Conservation (phyloP, 2,113 vertebrate species). For the Psittacula cyanocephala region DNA sequence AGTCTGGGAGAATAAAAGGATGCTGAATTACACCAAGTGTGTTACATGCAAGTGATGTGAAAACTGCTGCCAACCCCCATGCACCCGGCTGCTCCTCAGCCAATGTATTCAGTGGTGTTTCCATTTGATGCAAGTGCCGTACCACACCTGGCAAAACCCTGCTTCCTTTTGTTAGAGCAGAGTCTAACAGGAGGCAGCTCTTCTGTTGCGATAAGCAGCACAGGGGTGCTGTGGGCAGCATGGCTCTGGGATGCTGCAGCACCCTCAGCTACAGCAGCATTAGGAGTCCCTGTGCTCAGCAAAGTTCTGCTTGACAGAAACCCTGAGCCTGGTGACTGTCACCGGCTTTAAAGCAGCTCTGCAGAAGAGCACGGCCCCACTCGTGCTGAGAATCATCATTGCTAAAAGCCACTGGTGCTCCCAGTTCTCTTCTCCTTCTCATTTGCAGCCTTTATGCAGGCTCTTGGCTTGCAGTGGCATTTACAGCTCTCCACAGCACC, state of each 20-base stretch:
- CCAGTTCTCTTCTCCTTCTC: neutral
- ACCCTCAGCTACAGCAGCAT: neutral
- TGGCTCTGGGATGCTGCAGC: neutral
- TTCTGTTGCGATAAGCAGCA: neutral
- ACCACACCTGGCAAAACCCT: rapidly evolving
- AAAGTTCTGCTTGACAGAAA: neutral
- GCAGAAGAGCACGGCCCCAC: neutral
- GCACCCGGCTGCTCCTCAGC: neutral
- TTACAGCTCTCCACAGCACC: neutral
- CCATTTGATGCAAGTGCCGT: rapidly evolving
- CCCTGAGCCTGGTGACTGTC: neutral
- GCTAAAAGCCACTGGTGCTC: rapidly evolving
- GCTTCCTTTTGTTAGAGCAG: neutral
- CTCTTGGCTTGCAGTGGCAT: neutral
- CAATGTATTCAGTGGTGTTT: rapidly evolving
- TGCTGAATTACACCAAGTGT: neutral
- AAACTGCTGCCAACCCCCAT: neutral
- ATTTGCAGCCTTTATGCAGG: neutral
- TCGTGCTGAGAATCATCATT: rapidly evolving
- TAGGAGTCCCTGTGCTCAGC: neutral
- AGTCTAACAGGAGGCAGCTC: neutral
- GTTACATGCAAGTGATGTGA: neutral
- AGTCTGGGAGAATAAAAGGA: neutral
- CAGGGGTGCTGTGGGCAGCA: neutral
- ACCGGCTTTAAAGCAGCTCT: neutral